These are phyloP conservation scores for Pomacea maculata DNA, from an alignment of 1,140 invertebrate genomes.

Conservation along the genomic window DNA sequence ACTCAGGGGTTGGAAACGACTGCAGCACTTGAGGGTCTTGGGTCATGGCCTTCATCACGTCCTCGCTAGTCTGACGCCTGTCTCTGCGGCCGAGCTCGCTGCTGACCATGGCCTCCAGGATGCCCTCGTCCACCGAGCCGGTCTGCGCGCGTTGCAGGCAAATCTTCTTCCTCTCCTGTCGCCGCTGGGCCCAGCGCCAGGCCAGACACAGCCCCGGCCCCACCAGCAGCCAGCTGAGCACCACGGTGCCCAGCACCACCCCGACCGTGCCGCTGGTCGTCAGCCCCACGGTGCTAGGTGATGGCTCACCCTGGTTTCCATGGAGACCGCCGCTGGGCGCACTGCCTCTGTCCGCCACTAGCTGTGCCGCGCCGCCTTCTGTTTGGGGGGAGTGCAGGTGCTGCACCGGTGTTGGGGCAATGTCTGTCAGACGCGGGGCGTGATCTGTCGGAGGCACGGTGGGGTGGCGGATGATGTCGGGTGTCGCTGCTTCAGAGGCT, in stretches of 20 bases:
- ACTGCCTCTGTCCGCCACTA: too few species aligned
- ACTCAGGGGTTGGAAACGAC: constrained; percentile 1
- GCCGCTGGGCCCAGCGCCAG: constrained; percentile 41
- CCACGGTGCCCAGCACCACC: constrained; percentile 45
- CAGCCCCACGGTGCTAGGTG: neutral
- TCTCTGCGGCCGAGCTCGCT: constrained; percentile 42
- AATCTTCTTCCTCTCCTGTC: constrained; percentile 32
- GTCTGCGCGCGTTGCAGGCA: constrained; percentile 24
- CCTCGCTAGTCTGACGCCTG: neutral
- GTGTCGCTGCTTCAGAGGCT: neutral
- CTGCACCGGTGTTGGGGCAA: neutral
- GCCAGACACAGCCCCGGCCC: constrained; percentile 51
- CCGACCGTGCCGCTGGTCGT: constrained; percentile 39
- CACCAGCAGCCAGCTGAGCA: constrained; percentile 48
- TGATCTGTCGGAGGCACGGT: neutral
- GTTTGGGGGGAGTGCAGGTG: too few species aligned
- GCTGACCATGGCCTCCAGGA: constrained; percentile 52
- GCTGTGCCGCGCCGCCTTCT: too few species aligned
- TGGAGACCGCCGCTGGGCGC: too few species aligned
- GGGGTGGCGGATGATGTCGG: neutral
- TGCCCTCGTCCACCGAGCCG: constrained; percentile 38
- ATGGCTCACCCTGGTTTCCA: too few species aligned
- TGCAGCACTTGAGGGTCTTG: constrained; percentile 10
- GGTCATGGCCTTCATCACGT: neutral
- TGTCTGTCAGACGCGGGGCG: neutral